Conservation (phyloP, 2,888 invertebrate genomes). For the Pachycephus smyrnensis region DNA sequence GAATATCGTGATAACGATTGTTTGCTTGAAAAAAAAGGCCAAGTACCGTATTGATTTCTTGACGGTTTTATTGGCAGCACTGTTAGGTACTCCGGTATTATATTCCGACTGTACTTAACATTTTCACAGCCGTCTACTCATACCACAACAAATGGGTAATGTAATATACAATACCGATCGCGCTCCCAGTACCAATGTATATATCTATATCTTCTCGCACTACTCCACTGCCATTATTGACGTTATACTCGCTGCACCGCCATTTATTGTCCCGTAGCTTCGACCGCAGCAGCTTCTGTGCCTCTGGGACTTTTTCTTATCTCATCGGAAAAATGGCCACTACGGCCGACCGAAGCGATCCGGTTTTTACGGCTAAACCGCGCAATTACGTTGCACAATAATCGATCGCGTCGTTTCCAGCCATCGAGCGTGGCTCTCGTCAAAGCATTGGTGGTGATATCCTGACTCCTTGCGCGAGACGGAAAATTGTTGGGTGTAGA, state of each 20-base stretch:
- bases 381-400: conserved; percentile 56
- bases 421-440: conserved; percentile 15
- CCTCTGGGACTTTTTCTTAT: conserved; percentile 43
- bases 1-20: not conserved
- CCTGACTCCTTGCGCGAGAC: not conserved
- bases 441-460: not conserved
- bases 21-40: not conserved
- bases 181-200: not conserved
- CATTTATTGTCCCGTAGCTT: conserved; percentile 4
- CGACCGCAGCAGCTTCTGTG: conserved; percentile 46
- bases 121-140: not conserved
- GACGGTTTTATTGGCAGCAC: not conserved
- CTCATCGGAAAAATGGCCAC: conserved; percentile 37
- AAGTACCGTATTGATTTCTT: not conserved
- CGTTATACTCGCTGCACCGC: not conserved
- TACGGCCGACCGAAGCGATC: conserved; percentile 32
- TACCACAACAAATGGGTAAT: not conserved
- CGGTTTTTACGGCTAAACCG: conserved; percentile 47
- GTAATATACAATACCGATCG: not conserved
- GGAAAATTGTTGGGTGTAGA: conserved; percentile 9
- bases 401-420: conserved; percentile 17
- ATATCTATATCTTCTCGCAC: not conserved
- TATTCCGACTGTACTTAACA: not conserved
- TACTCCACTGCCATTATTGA: not conserved
- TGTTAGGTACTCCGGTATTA: not conserved